Base-by-base conservation (phyloP, 2,797 vertebrate species). In the Discoglossus pictus region DNA sequence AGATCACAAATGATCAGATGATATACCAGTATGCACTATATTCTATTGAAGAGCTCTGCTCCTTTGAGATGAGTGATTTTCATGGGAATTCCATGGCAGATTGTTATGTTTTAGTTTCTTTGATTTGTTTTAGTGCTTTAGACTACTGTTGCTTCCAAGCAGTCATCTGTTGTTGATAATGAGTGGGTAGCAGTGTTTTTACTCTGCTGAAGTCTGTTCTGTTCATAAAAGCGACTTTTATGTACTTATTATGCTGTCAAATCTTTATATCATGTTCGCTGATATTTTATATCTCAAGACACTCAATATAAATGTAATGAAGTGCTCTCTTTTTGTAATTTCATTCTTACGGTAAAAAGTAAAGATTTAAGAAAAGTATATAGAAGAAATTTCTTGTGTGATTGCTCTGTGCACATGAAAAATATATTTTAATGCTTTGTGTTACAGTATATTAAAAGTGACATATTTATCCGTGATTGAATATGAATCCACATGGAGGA, bases 111-210 rank as follows among this genome's bases (percentile, higher is more conserved):
- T 48, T 40, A 31, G 7, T 39, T 62, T 62, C 12, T 48, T 46
- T 34, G 31, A 47, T 55, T n/a, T 69, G 50, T 47, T 61, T 55
- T 40, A 17, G 11, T 55, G 20, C 50, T 44, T 18, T 36, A 17
- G 27, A 20, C 20, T 38, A 25, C 42, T 36, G 24, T 47, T 31
- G 39, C 47, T 38, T 36, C 50, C 66, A 55, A 55, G 40, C 40
- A 56, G 51, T 31, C 51, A 46, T 56, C 51, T 63, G 59, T 48
- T 55, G 35, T 21, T 50, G 51, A 56, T 69, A 47, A 54, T 56
- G 54, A 40, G 67, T 62, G 59, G 59, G 67, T 50, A 25, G 58
- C 9, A 11, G 35, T 40, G 51, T 56, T 55, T 62, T 16, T 12
- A 40, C 35, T 34, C 39, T 31, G 59, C 13, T 62, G 11, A 23